These are phyloP conservation scores for Macrostomum lignano DNA, from an alignment of 1,140 invertebrate species.

Conservation along the genomic window DNA sequence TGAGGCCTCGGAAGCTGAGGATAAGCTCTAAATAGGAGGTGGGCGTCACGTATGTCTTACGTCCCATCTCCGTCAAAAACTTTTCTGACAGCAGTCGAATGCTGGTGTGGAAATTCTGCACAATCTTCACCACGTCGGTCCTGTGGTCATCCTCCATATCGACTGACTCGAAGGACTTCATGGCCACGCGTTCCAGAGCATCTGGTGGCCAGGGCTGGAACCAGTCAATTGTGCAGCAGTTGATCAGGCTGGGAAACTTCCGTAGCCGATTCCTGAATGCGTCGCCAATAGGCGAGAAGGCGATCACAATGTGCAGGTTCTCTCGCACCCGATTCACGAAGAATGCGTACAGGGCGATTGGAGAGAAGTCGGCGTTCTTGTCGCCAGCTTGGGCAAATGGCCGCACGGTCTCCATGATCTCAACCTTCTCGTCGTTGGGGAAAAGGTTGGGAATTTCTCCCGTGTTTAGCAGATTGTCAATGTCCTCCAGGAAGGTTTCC, in stretches of 20 bases:
- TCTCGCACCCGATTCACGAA: slow-evolving; percentile 61
- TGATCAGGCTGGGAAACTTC: slow-evolving; percentile 72
- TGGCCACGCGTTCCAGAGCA: slow-evolving; percentile 22
- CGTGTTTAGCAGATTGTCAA: slow-evolving; percentile 27
- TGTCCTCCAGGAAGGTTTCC: slow-evolving; percentile 27
- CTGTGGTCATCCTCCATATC: slow-evolving; percentile 22
- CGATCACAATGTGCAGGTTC: slow-evolving; percentile 61
- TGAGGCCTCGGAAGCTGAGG: slow-evolving; percentile 44
- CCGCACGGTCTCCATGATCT: slow-evolving; percentile 29
- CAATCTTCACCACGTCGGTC: slow-evolving; percentile 15
- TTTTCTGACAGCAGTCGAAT: slow-evolving; percentile 34
- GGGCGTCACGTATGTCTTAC: slow-evolving; percentile 59
- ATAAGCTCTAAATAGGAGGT: slow-evolving; percentile 63
- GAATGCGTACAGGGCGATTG: slow-evolving; percentile 58
- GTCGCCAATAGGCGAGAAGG: slow-evolving; percentile 67
- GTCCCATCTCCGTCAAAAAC: slow-evolving; percentile 32
- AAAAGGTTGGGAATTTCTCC: slow-evolving; percentile 29
- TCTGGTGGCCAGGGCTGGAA: slow-evolving; percentile 43
- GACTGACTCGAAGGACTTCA: slow-evolving; percentile 18
- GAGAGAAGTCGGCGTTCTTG: slow-evolving; percentile 63
- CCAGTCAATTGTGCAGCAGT: slow-evolving; percentile 89
- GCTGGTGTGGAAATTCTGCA: slow-evolving; percentile 22
- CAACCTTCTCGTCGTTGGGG: slow-evolving; percentile 25
- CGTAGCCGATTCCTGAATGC: slow-evolving; percentile 52
- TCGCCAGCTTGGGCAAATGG: slow-evolving; percentile 40